phyloP scores from a whole-genome alignment of 2,113 vertebrate species.

The Rhea pennata region DNA sequence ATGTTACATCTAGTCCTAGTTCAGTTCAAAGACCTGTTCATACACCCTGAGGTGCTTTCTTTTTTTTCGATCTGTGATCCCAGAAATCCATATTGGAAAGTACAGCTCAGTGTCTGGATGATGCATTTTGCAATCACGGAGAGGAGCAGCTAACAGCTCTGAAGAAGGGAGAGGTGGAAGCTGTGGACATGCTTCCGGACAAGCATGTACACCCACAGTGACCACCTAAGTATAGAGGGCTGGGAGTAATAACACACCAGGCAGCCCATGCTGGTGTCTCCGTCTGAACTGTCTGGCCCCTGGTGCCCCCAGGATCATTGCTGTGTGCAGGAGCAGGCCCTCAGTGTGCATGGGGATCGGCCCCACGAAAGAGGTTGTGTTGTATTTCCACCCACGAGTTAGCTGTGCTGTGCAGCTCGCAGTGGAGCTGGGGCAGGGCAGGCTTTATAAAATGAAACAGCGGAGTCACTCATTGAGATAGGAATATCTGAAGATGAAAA shows the following conservation, averaged over 20 bases:
- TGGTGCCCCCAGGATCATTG: not conserved
- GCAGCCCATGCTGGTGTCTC: not conserved
- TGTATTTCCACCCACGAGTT: not conserved
- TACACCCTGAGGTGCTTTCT: not conserved
- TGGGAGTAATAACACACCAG: rapidly evolving
- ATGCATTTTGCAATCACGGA: not conserved
- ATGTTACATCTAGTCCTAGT: not conserved
- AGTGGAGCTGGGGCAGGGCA: not conserved
- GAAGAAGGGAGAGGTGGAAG: not conserved
- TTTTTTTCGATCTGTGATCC: not conserved
- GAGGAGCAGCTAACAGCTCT: not conserved
- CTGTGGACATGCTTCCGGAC: not conserved
- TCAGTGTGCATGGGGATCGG: rapidly evolving
- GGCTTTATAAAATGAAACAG: not conserved
- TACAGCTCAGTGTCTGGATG: rapidly evolving
- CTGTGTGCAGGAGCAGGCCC: not conserved
- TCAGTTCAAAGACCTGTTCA: not conserved
- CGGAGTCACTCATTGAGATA: not conserved
- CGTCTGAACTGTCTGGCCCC: not conserved
- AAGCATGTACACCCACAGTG: not conserved
- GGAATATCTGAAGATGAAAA: not conserved
- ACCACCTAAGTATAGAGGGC: rapidly evolving
- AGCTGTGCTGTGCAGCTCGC: not conserved
- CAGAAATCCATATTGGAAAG: not conserved
- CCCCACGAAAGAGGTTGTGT: not conserved